A percentile compares a stretch with the other conserved stretches of the same genome.
Conservation (phyloP, 2,888 invertebrate species). For the Trachelus iudaicus region DNA sequence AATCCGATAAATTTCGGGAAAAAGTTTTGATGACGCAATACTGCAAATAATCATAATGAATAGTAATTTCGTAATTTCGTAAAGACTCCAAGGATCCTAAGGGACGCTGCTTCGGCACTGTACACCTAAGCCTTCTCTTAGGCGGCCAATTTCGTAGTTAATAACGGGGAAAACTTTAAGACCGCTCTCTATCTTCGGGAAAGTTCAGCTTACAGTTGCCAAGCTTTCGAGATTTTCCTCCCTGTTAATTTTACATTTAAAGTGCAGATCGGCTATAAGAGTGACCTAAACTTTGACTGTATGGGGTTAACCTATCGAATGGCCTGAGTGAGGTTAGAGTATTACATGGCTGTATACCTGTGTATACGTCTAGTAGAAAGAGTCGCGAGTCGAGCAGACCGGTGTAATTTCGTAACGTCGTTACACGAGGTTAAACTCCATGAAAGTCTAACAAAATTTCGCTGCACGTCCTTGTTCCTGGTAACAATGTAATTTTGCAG, state of each 20-base stretch:
- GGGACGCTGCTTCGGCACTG: not conserved
- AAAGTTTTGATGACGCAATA: not conserved
- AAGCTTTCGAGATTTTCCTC: not conserved
- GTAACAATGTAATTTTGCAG: too few relatives aligned
- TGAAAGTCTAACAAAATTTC: too few relatives aligned
- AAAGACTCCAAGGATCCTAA: not conserved
- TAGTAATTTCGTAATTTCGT: not conserved
- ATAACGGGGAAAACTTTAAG: not conserved
- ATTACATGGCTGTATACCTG: too few relatives aligned
- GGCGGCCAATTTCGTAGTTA: not conserved
- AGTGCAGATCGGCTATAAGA: not conserved
- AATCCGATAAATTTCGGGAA: too few relatives aligned
- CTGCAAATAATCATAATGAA: not conserved
- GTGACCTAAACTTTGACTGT: not conserved
- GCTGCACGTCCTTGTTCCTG: too few relatives aligned
- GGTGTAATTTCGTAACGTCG: too few relatives aligned
- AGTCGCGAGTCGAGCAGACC: too few relatives aligned
- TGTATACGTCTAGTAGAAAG: too few relatives aligned
- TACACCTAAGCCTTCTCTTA: not conserved
- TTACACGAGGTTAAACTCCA: too few relatives aligned
- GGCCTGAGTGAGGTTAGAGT: too few relatives aligned
- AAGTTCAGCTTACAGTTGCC: not conserved
- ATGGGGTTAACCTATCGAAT: too few relatives aligned
- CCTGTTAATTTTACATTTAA: not conserved
- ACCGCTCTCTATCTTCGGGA: not conserved